These are phyloP conservation scores for Mugil cephalus DNA, from an alignment of 2,113 vertebrate species.

Conservation along the genomic window DNA sequence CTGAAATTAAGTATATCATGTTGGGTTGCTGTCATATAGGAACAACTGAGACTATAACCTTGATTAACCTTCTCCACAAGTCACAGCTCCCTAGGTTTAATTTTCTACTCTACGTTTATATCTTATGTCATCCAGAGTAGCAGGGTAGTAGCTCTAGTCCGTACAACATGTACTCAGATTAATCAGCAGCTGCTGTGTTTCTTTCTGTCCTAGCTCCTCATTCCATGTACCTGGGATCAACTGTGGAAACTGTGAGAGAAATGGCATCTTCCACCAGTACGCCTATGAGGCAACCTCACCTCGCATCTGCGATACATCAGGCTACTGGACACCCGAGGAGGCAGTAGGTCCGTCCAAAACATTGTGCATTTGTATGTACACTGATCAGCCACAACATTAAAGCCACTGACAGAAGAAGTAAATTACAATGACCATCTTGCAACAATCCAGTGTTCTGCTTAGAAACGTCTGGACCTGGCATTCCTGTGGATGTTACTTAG, in stretches of 20 bases:
- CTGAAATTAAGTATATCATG: neutral
- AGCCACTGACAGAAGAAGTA: no score
- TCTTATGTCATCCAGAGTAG: no score
- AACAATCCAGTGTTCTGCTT: no score
- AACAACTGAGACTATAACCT: neutral
- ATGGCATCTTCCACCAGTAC: conserved; percentile 90
- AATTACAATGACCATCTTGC: no score
- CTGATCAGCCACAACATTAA: no score
- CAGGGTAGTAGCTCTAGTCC: neutral
- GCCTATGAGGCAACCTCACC: conserved; percentile 90
- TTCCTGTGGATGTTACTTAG: no score
- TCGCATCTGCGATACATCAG: conserved; percentile 92
- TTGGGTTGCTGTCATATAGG: neutral
- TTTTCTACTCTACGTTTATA: no score
- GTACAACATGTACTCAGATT: neutral
- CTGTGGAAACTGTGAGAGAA: conserved; percentile 89
- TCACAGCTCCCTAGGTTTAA: no score
- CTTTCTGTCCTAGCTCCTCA: conserved; percentile 50
- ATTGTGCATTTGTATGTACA: neutral
- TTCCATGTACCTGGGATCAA: conserved; percentile 62
- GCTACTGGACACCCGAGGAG: conserved; percentile 98
- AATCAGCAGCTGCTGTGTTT: conserved; percentile 2
- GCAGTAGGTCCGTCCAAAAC: conserved; percentile 88
- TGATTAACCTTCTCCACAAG: neutral
- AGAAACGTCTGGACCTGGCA: no score